Percentiles rank a stretch among this genome's conserved stretches.
Conservation (phyloP, 2,888 invertebrate genomes). For the Globia sparganii region DNA sequence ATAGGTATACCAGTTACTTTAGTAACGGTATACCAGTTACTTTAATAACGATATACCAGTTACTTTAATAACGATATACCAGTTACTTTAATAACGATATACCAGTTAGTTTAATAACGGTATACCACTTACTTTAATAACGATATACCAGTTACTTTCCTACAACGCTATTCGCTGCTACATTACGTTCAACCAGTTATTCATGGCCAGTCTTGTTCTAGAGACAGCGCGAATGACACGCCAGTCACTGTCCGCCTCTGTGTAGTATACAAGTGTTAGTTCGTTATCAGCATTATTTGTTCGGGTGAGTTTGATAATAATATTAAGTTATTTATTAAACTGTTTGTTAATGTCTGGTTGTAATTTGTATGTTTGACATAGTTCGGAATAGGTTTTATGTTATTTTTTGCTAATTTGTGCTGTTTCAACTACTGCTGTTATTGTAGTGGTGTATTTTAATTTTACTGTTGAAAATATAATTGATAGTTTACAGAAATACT, state of each 20-base stretch:
- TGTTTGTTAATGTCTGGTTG: not conserved
- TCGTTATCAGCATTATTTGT: constrained; percentile 37
- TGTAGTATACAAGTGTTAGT: constrained; percentile 37
- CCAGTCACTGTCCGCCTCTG: constrained; percentile 25
- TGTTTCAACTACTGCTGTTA: not conserved
- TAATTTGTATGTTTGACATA: not conserved
- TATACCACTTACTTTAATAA: not conserved
- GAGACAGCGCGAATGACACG: constrained; percentile 16
- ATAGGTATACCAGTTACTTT: too few species aligned
- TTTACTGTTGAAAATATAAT: not conserved
- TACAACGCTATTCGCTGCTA: constrained; percentile 6
- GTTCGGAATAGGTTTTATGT: not conserved
- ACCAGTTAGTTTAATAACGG: too few species aligned
- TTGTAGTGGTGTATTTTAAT: not conserved
- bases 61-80: too few species aligned
- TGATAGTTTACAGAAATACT: too few species aligned
- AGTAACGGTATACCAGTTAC: too few species aligned
- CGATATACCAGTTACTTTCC: not conserved
- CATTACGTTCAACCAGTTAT: constrained; percentile 2
- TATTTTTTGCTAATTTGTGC: not conserved
- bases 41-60: too few species aligned
- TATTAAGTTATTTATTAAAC: not conserved
- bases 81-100: too few species aligned
- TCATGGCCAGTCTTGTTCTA: constrained; percentile 50
- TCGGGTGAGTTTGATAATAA: constrained; percentile 40